phyloP scores from a whole-genome alignment of 1,140 invertebrate genomes.

The Sitophilus oryzae region DNA sequence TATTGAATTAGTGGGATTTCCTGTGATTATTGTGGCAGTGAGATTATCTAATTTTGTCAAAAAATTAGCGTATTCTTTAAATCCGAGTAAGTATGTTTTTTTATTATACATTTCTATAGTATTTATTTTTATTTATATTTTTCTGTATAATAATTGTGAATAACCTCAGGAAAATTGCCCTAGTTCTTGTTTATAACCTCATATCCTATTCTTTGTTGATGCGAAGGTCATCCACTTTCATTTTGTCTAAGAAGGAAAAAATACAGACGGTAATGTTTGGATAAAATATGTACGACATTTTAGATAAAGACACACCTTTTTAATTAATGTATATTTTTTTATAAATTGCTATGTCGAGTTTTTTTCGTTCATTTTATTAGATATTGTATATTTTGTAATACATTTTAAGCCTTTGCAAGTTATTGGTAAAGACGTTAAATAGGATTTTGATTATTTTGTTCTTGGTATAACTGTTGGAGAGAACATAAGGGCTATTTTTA shows the following conservation, averaged over 20 bases:
- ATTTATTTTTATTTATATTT: no score
- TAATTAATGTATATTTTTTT: no score
- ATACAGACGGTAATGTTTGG: neutral
- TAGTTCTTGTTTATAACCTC: constrained; percentile 2
- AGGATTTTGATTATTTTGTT: no score
- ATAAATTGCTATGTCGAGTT: no score
- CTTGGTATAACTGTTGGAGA: no score
- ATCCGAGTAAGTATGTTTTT: constrained; percentile 63
- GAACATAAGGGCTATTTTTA: no score
- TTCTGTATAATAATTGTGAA: neutral
- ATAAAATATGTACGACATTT: neutral
- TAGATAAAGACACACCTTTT: neutral
- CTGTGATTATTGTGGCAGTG: constrained; percentile 75
- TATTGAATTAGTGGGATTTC: constrained; percentile 75
- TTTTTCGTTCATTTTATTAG: no score
- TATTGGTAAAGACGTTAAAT: no score
- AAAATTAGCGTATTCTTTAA: constrained; percentile 73
- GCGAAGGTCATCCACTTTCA: constrained; percentile 13
- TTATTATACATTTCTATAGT: no score
- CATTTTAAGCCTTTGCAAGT: no score
- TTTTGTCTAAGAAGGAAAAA: neutral
- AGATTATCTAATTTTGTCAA: constrained; percentile 74
- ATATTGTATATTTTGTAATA: no score
- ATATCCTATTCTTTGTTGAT: neutral
- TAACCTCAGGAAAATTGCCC: neutral